A percentile compares a stretch with the other conserved stretches of the same genome.
These are phyloP conservation scores for Drosophila falleni DNA, from an alignment of 2,888 invertebrate species.

Conservation along the genomic window DNA sequence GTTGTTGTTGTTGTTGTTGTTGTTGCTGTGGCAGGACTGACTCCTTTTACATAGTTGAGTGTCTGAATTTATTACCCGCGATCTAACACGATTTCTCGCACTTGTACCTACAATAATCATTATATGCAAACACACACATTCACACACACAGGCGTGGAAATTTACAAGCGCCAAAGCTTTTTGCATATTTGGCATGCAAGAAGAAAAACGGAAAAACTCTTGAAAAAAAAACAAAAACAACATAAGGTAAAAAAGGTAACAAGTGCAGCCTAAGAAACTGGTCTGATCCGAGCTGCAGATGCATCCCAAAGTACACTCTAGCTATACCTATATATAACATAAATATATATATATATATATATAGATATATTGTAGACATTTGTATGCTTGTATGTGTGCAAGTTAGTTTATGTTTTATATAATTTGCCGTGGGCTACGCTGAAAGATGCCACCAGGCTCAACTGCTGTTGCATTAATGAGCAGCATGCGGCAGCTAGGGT, in stretches of 20 bases:
- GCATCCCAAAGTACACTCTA: conserved; percentile 29
- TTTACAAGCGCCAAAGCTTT: conserved; percentile 74
- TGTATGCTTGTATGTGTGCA: conserved; percentile 9
- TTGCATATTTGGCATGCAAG: conserved; percentile 79
- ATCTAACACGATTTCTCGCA: conserved; percentile 85
- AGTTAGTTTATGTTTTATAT: conserved; percentile 74
- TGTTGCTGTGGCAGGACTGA: conserved; percentile 61
- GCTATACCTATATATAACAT: conserved; percentile 21
- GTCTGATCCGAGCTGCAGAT: conserved; percentile 53
- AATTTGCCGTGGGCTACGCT: conserved; percentile 63
- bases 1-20: conserved; percentile 21
- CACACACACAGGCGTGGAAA: conserved; percentile 48
- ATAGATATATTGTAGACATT: conserved; percentile 5
- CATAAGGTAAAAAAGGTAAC: conserved; percentile 55
- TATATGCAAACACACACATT: conserved; percentile 67
- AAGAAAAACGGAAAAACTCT: conserved; percentile 38
- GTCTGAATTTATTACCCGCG: conserved; percentile 84
- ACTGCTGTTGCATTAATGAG: conserved; percentile 48
- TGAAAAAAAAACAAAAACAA: conserved; percentile 18
- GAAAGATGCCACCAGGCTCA: conserved; percentile 60
- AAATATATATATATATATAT: conserved; percentile 8
- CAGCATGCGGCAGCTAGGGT: conserved; percentile 23
- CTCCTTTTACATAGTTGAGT: conserved; percentile 81
- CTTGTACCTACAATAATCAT: conserved; percentile 84
- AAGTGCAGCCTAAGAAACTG: conserved; percentile 76